Conservation (phyloP, 2,888 invertebrate species). For the Lasioglossum leucozonium region DNA sequence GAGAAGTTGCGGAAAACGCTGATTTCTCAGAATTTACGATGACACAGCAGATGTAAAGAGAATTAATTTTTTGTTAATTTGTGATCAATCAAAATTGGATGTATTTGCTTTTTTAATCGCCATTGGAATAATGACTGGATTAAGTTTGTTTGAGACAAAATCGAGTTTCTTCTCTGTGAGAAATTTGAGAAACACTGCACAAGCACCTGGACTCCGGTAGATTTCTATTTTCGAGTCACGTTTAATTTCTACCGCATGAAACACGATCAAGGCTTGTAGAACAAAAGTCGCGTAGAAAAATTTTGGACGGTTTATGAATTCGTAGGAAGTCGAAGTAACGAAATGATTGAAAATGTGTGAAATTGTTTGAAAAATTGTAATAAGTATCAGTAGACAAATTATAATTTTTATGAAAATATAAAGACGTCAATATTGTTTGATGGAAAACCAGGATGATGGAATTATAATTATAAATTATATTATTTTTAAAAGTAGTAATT, state of each 20-base stretch:
- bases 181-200: constrained; percentile 2
- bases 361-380: neutral
- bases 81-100: too few species aligned
- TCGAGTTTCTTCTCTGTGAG: neutral
- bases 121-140: neutral
- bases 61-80: too few species aligned
- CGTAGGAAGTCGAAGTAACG: neutral
- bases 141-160: neutral
- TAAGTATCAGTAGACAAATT: neutral
- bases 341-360: neutral
- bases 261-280: neutral
- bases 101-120: too few species aligned
- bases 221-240: constrained; percentile 32
- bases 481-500: too few species aligned
- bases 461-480: too few species aligned
- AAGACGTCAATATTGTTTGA: neutral
- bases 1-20: too few species aligned
- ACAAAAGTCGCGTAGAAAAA: neutral
- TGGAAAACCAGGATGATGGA: neutral
- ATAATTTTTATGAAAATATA: neutral
- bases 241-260: constrained; percentile 16
- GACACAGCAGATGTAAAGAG: too few species aligned
- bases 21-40: too few species aligned
- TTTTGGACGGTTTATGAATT: neutral
- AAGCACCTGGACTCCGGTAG: constrained; percentile 13